Conservation (phyloP, 30 jellyfish, hydroid and myxozoan genomes). For the Aurelia aurita complex sp. Pacific region DNA sequence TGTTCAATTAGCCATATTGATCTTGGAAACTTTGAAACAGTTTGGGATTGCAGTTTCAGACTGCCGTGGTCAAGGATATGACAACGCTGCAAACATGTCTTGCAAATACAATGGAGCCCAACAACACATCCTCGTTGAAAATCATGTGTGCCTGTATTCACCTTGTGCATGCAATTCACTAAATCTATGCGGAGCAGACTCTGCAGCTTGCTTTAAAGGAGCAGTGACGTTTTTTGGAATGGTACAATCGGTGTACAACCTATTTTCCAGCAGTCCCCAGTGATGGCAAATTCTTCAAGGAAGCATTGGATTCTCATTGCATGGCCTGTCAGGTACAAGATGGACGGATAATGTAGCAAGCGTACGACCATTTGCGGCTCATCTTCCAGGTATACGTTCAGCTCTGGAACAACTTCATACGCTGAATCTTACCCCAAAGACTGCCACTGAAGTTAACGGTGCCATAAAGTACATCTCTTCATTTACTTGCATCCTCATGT, state of each 20-base stretch:
- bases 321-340: slow-evolving; percentile 36
- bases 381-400: slow-evolving; percentile 31
- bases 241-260: not conserved
- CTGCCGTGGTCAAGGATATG: too few relatives aligned
- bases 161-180: slow-evolving; percentile 75
- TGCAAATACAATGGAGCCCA: too few relatives aligned
- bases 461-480: slow-evolving; percentile 24
- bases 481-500: slow-evolving; percentile 37
- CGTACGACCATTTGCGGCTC: not conserved
- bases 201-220: not conserved
- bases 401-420: slow-evolving; percentile 20
- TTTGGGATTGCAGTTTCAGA: too few relatives aligned
- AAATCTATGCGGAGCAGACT: slow-evolving; percentile 57
- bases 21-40: too few relatives aligned
- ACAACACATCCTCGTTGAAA: slow-evolving; percentile 12
- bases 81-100: too few relatives aligned
- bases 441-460: slow-evolving; percentile 31
- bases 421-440: slow-evolving; percentile 39
- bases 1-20: too few relatives aligned
- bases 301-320: slow-evolving; percentile 26
- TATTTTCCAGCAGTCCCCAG: slow-evolving; percentile 15
- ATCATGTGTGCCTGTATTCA: slow-evolving; percentile 43
- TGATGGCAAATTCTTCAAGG: slow-evolving; percentile 20
- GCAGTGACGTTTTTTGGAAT: slow-evolving; percentile 51
- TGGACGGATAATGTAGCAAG: slow-evolving; percentile 17